These are phyloP conservation scores for Lordiphosa mommai DNA, from an alignment of 1,140 invertebrate species.

Conservation along the genomic window DNA sequence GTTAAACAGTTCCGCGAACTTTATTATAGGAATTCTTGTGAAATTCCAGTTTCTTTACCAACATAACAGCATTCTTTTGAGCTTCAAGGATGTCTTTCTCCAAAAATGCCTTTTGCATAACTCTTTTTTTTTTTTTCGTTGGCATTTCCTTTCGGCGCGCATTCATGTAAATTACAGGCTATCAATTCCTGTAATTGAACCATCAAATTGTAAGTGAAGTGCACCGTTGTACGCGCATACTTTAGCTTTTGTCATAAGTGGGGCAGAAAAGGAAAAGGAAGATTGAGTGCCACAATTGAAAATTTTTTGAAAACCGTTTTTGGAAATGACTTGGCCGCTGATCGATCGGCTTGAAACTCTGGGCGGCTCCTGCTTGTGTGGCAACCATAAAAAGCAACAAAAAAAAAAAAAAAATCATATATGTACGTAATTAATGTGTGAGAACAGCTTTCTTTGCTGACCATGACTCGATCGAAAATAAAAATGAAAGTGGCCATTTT, in stretches of 20 bases:
- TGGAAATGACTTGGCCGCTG: no score
- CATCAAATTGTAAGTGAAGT: constrained; percentile 20
- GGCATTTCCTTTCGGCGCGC: constrained; percentile 1
- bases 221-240: neutral
- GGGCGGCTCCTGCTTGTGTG: constrained; percentile 14
- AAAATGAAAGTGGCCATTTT: constrained; percentile 56
- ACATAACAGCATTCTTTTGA: constrained; percentile 1
- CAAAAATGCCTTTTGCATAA: constrained; percentile 1
- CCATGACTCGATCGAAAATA: constrained; percentile 50
- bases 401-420: constrained; percentile 13
- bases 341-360: no score
- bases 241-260: constrained; percentile 13
- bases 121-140: neutral
- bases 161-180: constrained; percentile 23
- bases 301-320: constrained; percentile 1
- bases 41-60: neutral
- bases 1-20: neutral
- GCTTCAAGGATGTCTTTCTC: constrained; percentile 3
- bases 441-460: constrained; percentile 67
- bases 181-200: constrained; percentile 26
- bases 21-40: neutral
- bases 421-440: constrained; percentile 53
- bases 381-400: constrained; percentile 8
- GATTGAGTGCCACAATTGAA: constrained; percentile 12
- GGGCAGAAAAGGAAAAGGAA: neutral